phyloP scores from a whole-genome alignment of 2,113 vertebrate genomes.

The Enhydra lutris region DNA sequence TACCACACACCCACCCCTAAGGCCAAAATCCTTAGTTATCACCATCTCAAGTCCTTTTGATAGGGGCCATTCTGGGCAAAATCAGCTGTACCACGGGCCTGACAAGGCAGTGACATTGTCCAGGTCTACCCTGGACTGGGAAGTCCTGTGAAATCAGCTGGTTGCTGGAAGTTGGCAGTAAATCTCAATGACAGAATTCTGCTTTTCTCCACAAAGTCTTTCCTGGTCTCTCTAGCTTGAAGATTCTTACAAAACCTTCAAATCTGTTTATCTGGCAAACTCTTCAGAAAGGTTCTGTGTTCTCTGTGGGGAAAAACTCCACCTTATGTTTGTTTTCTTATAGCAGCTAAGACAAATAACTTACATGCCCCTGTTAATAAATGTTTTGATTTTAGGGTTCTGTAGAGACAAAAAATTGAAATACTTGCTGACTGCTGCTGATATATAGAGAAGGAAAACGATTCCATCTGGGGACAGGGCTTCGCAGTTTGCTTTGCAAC shows the following conservation, averaged over 20 bases:
- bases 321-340: conserved; percentile 24
- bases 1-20: neutral
- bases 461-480: neutral
- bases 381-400: conserved; percentile 39
- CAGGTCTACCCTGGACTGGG: neutral
- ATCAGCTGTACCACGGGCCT: neutral
- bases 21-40: neutral
- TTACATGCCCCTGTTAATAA: conserved; percentile 18
- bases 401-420: conserved; percentile 18
- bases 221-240: neutral
- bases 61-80: neutral
- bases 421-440: neutral
- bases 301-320: neutral
- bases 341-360: conserved; percentile 26
- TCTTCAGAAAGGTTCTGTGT: conserved; percentile 11
- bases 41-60: neutral
- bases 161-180: neutral
- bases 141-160: neutral
- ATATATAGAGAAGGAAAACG: neutral
- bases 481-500: neutral
- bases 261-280: neutral
- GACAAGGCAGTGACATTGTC: neutral
- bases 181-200: neutral
- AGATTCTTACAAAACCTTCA: conserved; percentile 28
- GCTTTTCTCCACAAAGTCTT: neutral